A percentile compares a stretch with the other conserved stretches of the same genome.
These are phyloP conservation scores for Acinonyx jubatus DNA, from an alignment of 2,113 vertebrate genomes.

Conservation along the genomic window DNA sequence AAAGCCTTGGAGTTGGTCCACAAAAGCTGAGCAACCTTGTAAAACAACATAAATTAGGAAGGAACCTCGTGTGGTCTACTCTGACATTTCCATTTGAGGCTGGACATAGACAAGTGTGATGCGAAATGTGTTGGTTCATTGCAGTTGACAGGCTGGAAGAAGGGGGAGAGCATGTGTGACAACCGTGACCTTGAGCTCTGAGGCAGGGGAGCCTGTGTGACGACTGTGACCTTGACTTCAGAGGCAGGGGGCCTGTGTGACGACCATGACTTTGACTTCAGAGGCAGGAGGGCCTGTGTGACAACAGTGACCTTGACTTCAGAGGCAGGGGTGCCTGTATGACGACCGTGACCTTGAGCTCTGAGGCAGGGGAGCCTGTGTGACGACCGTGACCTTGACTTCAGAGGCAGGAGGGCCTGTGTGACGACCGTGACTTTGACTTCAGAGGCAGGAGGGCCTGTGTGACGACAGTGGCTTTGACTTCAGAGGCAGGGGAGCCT, in stretches of 20 bases:
- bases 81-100: fast-evolving
- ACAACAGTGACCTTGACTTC: fast-evolving
- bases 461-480: no score
- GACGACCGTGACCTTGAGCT: fast-evolving
- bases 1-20: neutral
- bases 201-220: neutral
- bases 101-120: fast-evolving
- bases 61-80: fast-evolving
- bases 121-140: fast-evolving
- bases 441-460: no score
- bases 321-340: neutral
- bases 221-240: fast-evolving
- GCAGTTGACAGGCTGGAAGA: neutral
- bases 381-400: no score
- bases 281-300: neutral
- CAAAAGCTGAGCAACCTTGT: neutral
- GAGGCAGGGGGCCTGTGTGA: no score
- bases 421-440: no score
- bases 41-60: neutral
- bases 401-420: no score
- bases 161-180: fast-evolving
- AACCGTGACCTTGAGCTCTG: neutral
- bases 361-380: no score
- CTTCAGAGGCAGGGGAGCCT: no score
- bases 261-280: fast-evolving